Evolutionary conservation across 2,888 invertebrate species (phyloP).

Genomic region (Eupelmus urozonus): DNA sequence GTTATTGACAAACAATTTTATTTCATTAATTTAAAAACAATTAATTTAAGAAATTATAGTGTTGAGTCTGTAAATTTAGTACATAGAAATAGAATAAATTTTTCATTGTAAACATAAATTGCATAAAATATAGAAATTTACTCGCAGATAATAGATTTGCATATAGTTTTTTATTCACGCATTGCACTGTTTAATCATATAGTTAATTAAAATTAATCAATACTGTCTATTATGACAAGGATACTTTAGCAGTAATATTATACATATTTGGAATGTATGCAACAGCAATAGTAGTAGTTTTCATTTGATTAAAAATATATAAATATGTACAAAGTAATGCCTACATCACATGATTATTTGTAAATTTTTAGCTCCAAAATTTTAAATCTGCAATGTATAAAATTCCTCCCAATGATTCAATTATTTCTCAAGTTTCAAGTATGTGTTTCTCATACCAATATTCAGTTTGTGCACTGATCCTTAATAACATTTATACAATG

Average conservation of each 20-base stretch:
- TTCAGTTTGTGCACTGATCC: constrained; percentile 17
- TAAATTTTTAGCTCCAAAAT: constrained; percentile 33
- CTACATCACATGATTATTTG: constrained; percentile 4
- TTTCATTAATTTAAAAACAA: too few species aligned
- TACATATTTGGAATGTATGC: constrained; percentile 46
- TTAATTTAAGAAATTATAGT: too few species aligned
- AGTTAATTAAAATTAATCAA: constrained; percentile 12
- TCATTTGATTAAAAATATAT: constrained; percentile 37
- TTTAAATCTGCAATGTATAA: constrained; percentile 11
- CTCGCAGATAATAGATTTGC: constrained; percentile 6
- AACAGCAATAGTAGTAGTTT: constrained; percentile 19
- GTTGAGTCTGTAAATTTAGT: too few species aligned
- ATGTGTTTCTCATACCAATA: constrained; percentile 19
- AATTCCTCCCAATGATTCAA: background rate
- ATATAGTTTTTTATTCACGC: background rate
- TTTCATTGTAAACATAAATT: background rate
- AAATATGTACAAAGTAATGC: constrained; percentile 45
- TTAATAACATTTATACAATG: constrained; percentile 41
- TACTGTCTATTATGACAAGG: constrained; percentile 12
- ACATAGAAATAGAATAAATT: background rate
- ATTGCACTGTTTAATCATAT: background rate
- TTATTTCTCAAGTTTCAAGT: background rate
- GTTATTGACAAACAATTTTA: too few species aligned
- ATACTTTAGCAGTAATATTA: constrained; percentile 17
- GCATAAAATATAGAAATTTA: constrained; percentile 12